Evolutionary conservation across 2,888 invertebrate genomes (phyloP).

Genomic region (Onchidella celtica): DNA sequence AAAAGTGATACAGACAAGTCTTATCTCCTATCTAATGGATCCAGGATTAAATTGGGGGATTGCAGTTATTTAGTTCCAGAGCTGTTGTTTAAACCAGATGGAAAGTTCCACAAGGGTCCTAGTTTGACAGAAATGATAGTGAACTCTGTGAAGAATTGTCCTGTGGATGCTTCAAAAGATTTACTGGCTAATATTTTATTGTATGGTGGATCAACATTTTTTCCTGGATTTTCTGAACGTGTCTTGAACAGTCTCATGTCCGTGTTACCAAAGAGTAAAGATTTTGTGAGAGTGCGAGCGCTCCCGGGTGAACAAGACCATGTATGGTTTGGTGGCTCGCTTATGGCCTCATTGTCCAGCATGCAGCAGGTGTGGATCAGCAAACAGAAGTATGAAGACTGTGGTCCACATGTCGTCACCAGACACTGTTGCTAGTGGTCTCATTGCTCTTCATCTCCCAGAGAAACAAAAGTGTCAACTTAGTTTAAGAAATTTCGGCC

Average conservation of each 20-base stretch:
- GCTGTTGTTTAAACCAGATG: conserved; percentile 63
- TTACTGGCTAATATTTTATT: conserved; percentile 83
- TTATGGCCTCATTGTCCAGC: background rate
- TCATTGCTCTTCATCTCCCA: too few species aligned
- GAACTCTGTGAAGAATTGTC: conserved; percentile 74
- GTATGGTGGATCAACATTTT: conserved; percentile 97
- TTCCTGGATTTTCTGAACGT: conserved; percentile 84
- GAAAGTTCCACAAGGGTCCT: conserved; percentile 53
- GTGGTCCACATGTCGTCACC: background rate
- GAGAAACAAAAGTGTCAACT: too few species aligned
- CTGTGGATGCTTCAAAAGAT: conserved; percentile 75
- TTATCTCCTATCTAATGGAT: conserved; percentile 76
- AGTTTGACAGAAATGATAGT: conserved; percentile 75
- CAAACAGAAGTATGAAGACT: background rate
- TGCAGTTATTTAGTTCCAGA: conserved; percentile 69
- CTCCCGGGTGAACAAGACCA: background rate
- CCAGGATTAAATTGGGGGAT: conserved; percentile 72
- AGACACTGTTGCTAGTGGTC: too few species aligned
- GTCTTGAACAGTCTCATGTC: background rate
- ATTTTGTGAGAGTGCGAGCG: conserved; percentile 1
- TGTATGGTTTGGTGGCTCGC: conserved; percentile 20
- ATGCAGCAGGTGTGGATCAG: background rate
- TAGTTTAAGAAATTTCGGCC: too few species aligned
- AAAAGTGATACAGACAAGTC: conserved; percentile 60
- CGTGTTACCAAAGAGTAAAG: conserved; percentile 52